Percentiles rank a stretch among this genome's conserved stretches.
Conservation (phyloP, 2,113 vertebrate genomes). For the Danionella cerebrum region DNA sequence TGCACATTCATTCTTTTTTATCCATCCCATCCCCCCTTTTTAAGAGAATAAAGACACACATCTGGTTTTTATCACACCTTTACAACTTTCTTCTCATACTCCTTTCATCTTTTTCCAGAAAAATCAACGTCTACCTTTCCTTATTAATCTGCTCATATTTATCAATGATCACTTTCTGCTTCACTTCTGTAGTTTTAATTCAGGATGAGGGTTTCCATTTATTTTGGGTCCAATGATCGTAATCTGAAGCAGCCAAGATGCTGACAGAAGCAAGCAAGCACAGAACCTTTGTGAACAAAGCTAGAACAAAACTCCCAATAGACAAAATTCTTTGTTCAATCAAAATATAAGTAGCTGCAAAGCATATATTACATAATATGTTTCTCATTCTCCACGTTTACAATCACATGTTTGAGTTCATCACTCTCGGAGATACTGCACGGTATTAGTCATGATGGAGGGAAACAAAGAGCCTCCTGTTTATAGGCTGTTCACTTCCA, state of each 20-base stretch:
- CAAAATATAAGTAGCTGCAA: too few relatives aligned
- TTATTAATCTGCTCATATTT: not conserved
- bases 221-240: too few relatives aligned
- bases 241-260: not conserved
- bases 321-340: too few relatives aligned
- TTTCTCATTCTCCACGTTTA: not conserved
- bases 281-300: not conserved
- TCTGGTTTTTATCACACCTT: constrained; percentile 28
- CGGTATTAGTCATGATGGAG: constrained; percentile 2
- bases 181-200: too few relatives aligned
- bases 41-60: not conserved
- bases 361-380: not conserved
- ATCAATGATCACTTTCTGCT: not conserved
- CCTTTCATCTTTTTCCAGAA: not conserved
- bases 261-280: constrained; percentile 3
- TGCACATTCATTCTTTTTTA: constrained; percentile 1
- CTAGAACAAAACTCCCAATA: not conserved
- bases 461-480: not conserved
- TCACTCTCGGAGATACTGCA: not conserved
- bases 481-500: not conserved
- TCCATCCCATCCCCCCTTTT: not conserved
- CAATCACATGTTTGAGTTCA: not conserved
- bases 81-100: not conserved
- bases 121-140: not conserved
- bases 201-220: too few relatives aligned